Conservation (phyloP, 1,140 invertebrate genomes). For the Diachasmimorpha longicaudata region DNA sequence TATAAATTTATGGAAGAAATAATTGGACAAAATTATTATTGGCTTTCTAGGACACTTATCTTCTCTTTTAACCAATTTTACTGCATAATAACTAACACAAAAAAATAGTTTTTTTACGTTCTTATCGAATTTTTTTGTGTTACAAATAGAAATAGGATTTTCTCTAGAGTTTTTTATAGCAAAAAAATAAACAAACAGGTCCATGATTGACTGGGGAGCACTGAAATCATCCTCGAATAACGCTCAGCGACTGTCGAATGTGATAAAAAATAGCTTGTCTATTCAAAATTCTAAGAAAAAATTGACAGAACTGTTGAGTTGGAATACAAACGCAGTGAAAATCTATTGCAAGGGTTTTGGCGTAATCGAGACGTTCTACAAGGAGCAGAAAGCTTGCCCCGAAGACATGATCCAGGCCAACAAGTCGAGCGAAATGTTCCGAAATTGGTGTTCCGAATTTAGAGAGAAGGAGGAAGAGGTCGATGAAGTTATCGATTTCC, state of each 20-base stretch:
- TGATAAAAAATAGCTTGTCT: constrained; percentile 70
- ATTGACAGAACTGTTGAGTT: constrained; percentile 64
- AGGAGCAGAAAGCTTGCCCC: constrained; percentile 72
- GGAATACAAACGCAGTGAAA: constrained; percentile 68
- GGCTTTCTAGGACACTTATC: too few relatives aligned
- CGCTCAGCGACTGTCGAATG: constrained; percentile 68
- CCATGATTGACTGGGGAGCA: constrained; percentile 75
- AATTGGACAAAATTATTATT: too few relatives aligned
- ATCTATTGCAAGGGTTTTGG: constrained; percentile 73
- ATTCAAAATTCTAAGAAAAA: constrained; percentile 64
- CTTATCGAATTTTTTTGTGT: too few relatives aligned
- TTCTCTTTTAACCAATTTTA: too few relatives aligned
- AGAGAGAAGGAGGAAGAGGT: constrained; percentile 68
- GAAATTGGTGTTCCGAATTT: constrained; percentile 67
- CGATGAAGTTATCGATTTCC: constrained; percentile 67
- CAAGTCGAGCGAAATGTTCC: constrained; percentile 64
- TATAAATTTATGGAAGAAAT: too few relatives aligned
- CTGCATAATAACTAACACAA: too few relatives aligned
- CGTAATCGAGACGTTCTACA: constrained; percentile 71
- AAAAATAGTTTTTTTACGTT: too few relatives aligned
- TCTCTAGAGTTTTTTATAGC: too few relatives aligned
- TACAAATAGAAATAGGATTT: too few relatives aligned
- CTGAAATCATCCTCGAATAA: constrained; percentile 70
- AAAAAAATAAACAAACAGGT: constrained; percentile 59
- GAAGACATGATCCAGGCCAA: constrained; percentile 61